These are phyloP conservation scores for Rhagonycha fulva DNA, from an alignment of 2,888 invertebrate species.

Conservation along the genomic window DNA sequence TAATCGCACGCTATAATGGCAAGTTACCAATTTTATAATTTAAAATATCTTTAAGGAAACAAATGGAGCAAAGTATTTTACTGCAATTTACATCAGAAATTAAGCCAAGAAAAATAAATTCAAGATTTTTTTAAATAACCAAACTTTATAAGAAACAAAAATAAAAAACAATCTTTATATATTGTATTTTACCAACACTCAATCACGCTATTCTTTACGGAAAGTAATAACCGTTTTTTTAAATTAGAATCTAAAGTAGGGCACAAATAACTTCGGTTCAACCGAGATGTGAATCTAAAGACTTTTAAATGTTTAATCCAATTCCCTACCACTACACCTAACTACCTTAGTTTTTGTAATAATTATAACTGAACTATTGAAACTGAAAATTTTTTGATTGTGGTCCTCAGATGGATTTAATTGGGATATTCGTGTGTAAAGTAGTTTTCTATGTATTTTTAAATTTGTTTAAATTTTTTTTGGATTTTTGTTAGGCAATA, in stretches of 20 bases:
- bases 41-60: not conserved
- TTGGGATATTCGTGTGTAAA: no score
- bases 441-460: no score
- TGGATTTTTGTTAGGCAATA: not conserved
- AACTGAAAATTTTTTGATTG: no score
- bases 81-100: not conserved
- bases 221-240: not conserved
- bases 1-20: not conserved
- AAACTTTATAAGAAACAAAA: not conserved
- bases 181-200: not conserved
- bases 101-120: not conserved
- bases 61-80: not conserved
- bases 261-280: not conserved
- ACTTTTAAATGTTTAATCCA: not conserved
- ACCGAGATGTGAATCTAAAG: no score
- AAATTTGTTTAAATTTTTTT: not conserved
- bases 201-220: not conserved
- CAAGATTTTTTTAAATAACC: not conserved
- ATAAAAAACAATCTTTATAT: not conserved
- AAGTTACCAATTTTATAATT: not conserved
- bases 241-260: not conserved
- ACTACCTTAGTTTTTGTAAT: no score
- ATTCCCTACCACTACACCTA: not conserved
- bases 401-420: no score
- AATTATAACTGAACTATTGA: no score